Evolutionary conservation across 2,113 vertebrate genomes (phyloP), one percentile per base, ranked within the genome.

Genomic region (Trematocara macrostoma): DNA sequence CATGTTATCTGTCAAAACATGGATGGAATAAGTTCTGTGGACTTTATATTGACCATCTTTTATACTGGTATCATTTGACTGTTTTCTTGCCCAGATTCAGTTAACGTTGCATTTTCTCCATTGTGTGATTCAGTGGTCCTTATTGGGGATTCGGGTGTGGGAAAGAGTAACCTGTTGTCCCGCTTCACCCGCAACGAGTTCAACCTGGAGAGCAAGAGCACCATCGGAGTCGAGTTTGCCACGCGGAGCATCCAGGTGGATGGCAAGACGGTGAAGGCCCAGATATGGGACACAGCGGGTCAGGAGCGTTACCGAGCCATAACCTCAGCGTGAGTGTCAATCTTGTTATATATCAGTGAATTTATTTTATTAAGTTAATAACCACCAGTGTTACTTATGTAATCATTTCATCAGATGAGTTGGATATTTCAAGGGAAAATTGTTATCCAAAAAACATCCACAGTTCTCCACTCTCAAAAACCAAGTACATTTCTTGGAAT

Each of bases 241-340:
- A 96, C 96, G 1, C 94, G 96, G 81, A 96, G 95, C 91, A 96
- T 96, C 82, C 94, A 96, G 85, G 95, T 96, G 89, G 96, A 96
- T 14, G 94, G 97, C 88, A 98, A 98, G 96, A 98, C 98, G 16
- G 97, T 99, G 94, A 99, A 99, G 93, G 98, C 98, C 0, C 98
- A 99, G 96, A 99, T 99, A 95, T 99, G 98, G 98, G 98, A 99
- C 80, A 99, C 98, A 0, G 98, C 98, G 0, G 98, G 98, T 8
- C 98, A 98, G 94, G 98, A 99, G 85, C 97, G 98, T 90, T 99
- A 99, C 95, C 96, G 98, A 0, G 98, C 98, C 95, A 99, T 99
- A 93, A 99, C 98, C 9, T 99, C 98, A 0, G 98, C 98, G 98
- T 99, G 94, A 97, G 98, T 96, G 26, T 2, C 20, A 2, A 20